These are phyloP conservation scores for Protomyctophum bolini DNA, from an alignment of 2,113 vertebrate species.

Conservation along the genomic window DNA sequence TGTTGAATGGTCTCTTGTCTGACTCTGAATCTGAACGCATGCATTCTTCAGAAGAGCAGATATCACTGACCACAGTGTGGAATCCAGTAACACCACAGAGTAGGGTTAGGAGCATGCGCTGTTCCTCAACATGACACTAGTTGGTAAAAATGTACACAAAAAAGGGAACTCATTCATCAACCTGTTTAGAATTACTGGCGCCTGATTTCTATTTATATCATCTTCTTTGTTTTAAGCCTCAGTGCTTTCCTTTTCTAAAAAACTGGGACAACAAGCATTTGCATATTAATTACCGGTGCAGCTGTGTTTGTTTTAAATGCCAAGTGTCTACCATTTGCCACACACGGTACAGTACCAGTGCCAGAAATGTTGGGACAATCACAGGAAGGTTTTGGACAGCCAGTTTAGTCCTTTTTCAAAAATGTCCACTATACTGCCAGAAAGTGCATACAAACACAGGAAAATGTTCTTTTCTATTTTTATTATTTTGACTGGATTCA, in stretches of 20 bases:
- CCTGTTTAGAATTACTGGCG: neutral
- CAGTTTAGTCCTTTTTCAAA: neutral
- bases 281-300: neutral
- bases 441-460: too few species aligned
- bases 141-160: constrained; percentile 11
- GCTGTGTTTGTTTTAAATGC: neutral
- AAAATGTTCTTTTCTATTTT: too few species aligned
- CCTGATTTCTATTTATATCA: constrained; percentile 22
- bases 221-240: neutral
- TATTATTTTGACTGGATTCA: too few species aligned
- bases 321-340: neutral
- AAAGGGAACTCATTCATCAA: neutral
- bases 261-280: too few species aligned
- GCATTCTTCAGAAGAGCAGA: neutral
- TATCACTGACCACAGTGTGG: neutral
- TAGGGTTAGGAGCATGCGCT: constrained; percentile 26
- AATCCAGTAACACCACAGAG: constrained; percentile 4
- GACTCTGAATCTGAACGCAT: constrained; percentile 1
- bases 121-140: constrained; percentile 12
- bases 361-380: too few species aligned
- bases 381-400: neutral
- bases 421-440: too few species aligned
- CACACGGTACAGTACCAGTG: too few species aligned
- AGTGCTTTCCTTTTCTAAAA: neutral
- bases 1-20: constrained; percentile 7